Conservation (phyloP, 92 coral and sea anemone genomes). For the Blastomussa wellsi region DNA sequence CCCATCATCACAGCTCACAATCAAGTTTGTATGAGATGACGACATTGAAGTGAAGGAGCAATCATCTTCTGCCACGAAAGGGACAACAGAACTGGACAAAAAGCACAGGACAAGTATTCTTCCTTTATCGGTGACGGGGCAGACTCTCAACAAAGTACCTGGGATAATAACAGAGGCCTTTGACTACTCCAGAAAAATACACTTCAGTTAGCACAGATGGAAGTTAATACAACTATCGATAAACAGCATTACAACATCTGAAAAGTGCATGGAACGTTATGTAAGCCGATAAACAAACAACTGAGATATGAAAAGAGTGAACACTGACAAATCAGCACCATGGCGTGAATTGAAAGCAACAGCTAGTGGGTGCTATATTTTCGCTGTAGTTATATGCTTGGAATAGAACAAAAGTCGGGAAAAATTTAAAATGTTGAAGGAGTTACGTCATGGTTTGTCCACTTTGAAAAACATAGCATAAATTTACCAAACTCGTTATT, state of each 20-base stretch:
- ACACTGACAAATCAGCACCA: neutral
- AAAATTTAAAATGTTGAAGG: too few relatives aligned
- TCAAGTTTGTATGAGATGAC: slow-evolving; percentile 63
- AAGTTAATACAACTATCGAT: neutral
- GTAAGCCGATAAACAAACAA: neutral
- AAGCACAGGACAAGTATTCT: slow-evolving; percentile 65
- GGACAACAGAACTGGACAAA: slow-evolving; percentile 62
- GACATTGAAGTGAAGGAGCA: slow-evolving; percentile 33
- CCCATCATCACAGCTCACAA: slow-evolving; percentile 85
- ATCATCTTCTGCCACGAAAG: slow-evolving; percentile 48
- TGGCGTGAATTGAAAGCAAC: neutral
- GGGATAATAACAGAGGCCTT: neutral
- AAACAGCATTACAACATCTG: neutral
- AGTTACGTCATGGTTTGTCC: too few relatives aligned
- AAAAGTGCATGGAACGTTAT: neutral
- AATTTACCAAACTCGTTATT: too few relatives aligned
- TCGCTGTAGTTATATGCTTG: too few relatives aligned
- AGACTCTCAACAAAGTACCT: slow-evolving; percentile 71
- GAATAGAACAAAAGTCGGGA: too few relatives aligned
- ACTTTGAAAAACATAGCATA: too few relatives aligned
- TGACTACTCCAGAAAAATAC: too few relatives aligned
- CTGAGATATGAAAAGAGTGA: neutral
- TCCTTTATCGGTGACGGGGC: slow-evolving; percentile 63
- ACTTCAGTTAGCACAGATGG: neutral
- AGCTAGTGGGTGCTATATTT: too few relatives aligned